These are phyloP conservation scores for Parapsyche elsis DNA, from an alignment of 1,140 invertebrate genomes.

Conservation along the genomic window DNA sequence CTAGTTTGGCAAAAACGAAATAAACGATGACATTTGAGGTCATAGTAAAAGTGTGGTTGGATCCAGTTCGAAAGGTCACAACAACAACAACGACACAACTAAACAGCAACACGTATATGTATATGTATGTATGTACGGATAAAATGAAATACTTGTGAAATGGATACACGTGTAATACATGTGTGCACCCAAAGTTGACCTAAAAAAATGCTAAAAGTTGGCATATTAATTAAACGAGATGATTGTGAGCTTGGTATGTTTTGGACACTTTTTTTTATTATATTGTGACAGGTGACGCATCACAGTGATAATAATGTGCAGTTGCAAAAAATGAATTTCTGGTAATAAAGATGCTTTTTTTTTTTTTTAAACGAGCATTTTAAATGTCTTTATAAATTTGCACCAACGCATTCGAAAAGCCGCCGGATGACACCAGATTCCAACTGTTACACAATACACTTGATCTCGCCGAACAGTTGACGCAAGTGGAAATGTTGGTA, in stretches of 20 bases:
- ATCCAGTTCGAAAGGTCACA: slow-evolving; percentile 16
- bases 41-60: slow-evolving; percentile 29
- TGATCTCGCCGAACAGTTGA: slow-evolving; percentile 22
- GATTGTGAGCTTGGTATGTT: too few species aligned
- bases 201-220: too few species aligned
- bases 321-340: too few species aligned
- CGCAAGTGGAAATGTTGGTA: not conserved
- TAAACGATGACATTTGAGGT: slow-evolving; percentile 38
- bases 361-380: too few species aligned
- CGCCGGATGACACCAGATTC: slow-evolving; percentile 13
- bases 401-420: slow-evolving; percentile 21
- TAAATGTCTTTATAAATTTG: slow-evolving; percentile 8
- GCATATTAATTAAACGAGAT: too few species aligned
- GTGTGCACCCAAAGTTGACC: too few species aligned
- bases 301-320: too few species aligned
- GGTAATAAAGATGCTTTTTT: too few species aligned
- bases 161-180: too few species aligned
- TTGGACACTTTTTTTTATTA: too few species aligned
- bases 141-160: not conserved
- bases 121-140: not conserved
- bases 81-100: slow-evolving; percentile 1
- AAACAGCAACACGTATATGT: not conserved
- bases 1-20: slow-evolving; percentile 27
- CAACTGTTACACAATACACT: slow-evolving; percentile 22
- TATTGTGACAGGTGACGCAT: too few species aligned